Conservation (phyloP, 2,888 invertebrate species). For the Chorisops tibialis region DNA sequence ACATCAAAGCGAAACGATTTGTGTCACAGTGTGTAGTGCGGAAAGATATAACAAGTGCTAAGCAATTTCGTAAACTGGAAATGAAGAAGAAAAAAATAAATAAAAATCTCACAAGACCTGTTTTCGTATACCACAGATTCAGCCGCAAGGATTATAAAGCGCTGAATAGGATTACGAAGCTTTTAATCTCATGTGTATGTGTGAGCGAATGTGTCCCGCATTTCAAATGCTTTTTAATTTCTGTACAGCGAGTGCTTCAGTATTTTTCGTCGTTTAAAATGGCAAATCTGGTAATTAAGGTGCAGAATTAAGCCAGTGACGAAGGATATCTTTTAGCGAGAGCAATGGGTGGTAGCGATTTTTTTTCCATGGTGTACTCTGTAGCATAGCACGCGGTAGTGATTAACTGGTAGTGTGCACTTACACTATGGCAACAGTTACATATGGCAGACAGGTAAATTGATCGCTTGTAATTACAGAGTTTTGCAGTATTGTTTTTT, state of each 20-base stretch:
- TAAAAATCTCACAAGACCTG: background rate
- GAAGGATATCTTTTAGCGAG: background rate
- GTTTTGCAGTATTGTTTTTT: no score
- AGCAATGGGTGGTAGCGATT: no score
- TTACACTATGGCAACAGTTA: conserved; percentile 25
- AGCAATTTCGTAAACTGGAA: background rate
- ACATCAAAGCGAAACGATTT: no score
- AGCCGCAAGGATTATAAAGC: no score
- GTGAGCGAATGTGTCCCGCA: background rate
- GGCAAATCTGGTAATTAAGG: conserved; percentile 8
- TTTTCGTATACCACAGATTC: no score
- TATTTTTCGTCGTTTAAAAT: background rate
- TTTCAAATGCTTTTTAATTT: background rate
- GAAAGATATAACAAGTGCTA: no score
- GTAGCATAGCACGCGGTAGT: no score
- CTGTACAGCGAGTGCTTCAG: no score
- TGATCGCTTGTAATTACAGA: background rate
- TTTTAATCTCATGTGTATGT: background rate
- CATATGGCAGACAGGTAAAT: conserved; percentile 31
- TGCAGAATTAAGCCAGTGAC: background rate
- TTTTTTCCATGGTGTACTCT: no score
- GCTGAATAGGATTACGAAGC: no score
- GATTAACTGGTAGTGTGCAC: background rate
- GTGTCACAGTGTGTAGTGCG: no score
- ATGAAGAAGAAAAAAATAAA: background rate